Conservation (phyloP, 1,140 invertebrate species). For the Druon quercuslanigerum region DNA sequence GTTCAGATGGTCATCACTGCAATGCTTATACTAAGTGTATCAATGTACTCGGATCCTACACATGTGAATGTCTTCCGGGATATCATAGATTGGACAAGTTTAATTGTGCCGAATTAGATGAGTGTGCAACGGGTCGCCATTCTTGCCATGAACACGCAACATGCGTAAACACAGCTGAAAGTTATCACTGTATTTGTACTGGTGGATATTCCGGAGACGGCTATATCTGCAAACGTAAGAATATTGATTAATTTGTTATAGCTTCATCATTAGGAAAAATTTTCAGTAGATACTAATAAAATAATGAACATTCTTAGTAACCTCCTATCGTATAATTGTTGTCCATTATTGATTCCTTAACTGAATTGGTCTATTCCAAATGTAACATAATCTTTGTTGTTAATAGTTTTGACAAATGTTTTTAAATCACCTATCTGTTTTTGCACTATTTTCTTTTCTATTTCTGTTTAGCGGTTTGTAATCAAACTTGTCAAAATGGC, state of each 20-base stretch:
- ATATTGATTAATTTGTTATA: slow-evolving; percentile 38
- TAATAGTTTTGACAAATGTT: no score
- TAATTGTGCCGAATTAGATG: slow-evolving; percentile 88
- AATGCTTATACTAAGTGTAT: slow-evolving; percentile 87
- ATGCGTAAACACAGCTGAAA: slow-evolving; percentile 91
- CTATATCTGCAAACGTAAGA: slow-evolving; percentile 86
- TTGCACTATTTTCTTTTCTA: not conserved
- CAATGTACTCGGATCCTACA: slow-evolving; percentile 87
- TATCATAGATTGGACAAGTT: slow-evolving; percentile 85
- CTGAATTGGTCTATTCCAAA: no score
- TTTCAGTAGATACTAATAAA: not conserved
- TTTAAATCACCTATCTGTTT: no score
- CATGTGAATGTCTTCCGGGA: slow-evolving; percentile 88
- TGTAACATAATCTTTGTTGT: no score
- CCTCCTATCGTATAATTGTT: no score
- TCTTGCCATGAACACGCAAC: slow-evolving; percentile 85
- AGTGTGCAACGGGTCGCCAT: slow-evolving; percentile 83
- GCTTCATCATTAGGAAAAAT: not conserved
- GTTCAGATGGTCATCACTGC: slow-evolving; percentile 87
- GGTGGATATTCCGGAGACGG: slow-evolving; percentile 90
- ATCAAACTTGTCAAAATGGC: slow-evolving; percentile 88
- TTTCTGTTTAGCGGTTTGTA: slow-evolving; percentile 83
- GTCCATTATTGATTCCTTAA: no score
- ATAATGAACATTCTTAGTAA: no score
- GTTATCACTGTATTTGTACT: slow-evolving; percentile 88